Evolutionary conservation across 2,888 invertebrate genomes (phyloP), one percentile per base, ranked within the genome.

Genomic region (Cephus pulcher): DNA sequence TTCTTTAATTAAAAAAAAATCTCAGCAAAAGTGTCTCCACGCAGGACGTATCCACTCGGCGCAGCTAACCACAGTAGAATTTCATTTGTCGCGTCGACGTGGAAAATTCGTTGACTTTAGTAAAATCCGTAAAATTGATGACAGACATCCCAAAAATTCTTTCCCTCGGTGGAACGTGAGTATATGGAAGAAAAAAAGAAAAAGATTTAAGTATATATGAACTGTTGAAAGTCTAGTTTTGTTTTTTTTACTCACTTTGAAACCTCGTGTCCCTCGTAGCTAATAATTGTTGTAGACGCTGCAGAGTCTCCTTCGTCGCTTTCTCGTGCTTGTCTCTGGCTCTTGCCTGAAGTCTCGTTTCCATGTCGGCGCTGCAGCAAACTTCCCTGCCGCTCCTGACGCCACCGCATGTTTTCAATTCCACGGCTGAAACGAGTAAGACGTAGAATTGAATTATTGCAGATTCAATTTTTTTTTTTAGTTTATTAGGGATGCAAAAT

Each of bases 201-300:
- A 34, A 34, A 69, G 34, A 15, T 40, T 40, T 6, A 6, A 40
- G 40, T 40, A 15, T 15, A 40, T 15, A 15, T 6, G 3, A 40
- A 40, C 4, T 40, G 15, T 6, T 6, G 1, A 40, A 15, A 15
- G 0, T 40, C 4, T 15, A 40, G 40, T 12, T 71, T 76, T 23
- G 23, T 23, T 23, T 12, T 33, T 30, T 34, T 74, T 76, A 94
- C 96, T 95, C 92, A 98, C 98, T 96, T 91, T 98, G 97, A 92
- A 98, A 97, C 91, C 95, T 95, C 88, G 94, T 94, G 71, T 97
- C 96, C 90, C 97, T 94, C 84, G 95, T 95, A 76, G 95, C 94
- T 87, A 98, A 94, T 82, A 96, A 94, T 79, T 95, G 94, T 34
- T 96, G 95, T 81, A 97, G 93, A 89, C 95, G 95, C 85, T 93